These are phyloP conservation scores for Drosophila rufa DNA, from an alignment of 1,140 invertebrate species.

Conservation along the genomic window DNA sequence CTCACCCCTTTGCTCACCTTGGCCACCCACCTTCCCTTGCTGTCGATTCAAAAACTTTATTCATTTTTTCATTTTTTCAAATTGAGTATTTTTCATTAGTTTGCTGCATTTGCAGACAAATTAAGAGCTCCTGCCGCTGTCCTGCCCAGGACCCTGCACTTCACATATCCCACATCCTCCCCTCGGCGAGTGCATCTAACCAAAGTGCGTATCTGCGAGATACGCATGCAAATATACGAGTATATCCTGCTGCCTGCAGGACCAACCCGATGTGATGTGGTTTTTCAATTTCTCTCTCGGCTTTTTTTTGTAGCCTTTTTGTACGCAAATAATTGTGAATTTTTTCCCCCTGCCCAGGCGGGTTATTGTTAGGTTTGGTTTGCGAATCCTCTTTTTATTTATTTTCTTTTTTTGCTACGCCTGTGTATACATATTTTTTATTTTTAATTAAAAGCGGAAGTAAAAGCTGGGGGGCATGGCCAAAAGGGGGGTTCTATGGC, in stretches of 20 bases:
- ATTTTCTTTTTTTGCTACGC: slow-evolving; percentile 29
- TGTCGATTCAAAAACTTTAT: slow-evolving; percentile 51
- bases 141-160: slow-evolving; percentile 15
- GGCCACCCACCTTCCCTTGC: not conserved
- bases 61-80: slow-evolving; percentile 70
- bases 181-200: slow-evolving; percentile 20
- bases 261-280: slow-evolving; percentile 53
- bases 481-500: slow-evolving; percentile 19
- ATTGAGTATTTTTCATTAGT: slow-evolving; percentile 83
- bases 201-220: slow-evolving; percentile 76
- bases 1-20: not conserved
- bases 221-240: slow-evolving; percentile 68
- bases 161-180: not conserved
- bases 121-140: slow-evolving; percentile 66
- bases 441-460: slow-evolving; percentile 84
- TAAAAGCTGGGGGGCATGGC: slow-evolving; percentile 55
- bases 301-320: slow-evolving; percentile 64
- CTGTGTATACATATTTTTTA: slow-evolving; percentile 63
- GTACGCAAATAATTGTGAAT: slow-evolving; percentile 82
- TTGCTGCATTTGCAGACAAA: slow-evolving; percentile 78
- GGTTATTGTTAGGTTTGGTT: slow-evolving; percentile 77
- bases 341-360: slow-evolving; percentile 58
- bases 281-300: slow-evolving; percentile 69
- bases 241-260: slow-evolving; percentile 40
- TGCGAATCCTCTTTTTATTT: slow-evolving; percentile 45